Evolutionary conservation across 1,140 invertebrate genomes (phyloP), one percentile per base, ranked within the genome.

Genomic region (Apolygus lucorum): DNA sequence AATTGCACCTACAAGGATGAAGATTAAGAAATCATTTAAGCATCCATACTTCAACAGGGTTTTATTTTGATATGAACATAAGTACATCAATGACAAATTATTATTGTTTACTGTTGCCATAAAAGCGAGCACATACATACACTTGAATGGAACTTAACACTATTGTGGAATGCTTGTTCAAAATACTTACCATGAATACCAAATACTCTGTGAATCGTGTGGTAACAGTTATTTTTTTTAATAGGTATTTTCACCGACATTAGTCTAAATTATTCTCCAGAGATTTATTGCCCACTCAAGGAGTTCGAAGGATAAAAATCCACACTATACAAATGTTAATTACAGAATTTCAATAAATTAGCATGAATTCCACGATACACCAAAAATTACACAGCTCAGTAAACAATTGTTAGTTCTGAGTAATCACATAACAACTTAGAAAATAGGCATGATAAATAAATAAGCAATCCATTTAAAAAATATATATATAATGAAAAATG

Each of bases 51-150:
- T 54, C 52, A 68, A 28, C 67, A 63, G 62, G 27, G 25, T 54
- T 63, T 63, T 25, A 25, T 63, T 63, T 27, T 63, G 27, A 63
- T 63, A 63, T 63, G 62, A 63, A 63, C 62, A 63, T 63, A 63
- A 63, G 62, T 63, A 63, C 62, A 63, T 63, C 62, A 25, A 63
- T 63, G 22, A 25, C 22, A 63, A 22, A 63, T 25, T 25, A 54
- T 54, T 54, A 63, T 63, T 63, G 27, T 27, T 22, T 63, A 25
- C 27, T 63, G 62, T 63, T 63, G 22, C 27, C 27, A 24, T n/a
- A 21, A 54, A 54, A 63, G 62, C 62, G 27, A 63, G 62, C 62
- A 63, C 62, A 63, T 63, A 25, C 62, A 63, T 22, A 54, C n/a
- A 2, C n/a, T 54, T 63, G 17, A 27, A 63, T 42, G 34, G 34